Evolutionary conservation across 2,113 vertebrate species (phyloP), one percentile per base, ranked within the genome.

Genomic region (Axis porcinus): DNA sequence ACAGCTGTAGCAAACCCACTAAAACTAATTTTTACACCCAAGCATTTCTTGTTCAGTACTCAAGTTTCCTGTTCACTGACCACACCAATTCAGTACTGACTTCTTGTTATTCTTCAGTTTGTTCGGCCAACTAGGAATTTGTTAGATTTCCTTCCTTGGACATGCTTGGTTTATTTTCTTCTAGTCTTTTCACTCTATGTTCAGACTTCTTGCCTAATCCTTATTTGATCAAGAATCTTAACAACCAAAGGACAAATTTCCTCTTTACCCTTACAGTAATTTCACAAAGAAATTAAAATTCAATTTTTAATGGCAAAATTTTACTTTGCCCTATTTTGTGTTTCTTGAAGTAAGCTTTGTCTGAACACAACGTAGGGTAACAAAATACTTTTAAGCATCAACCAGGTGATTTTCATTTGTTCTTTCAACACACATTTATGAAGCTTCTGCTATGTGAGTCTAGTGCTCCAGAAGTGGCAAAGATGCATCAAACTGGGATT

Each of bases 1-100:
- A 62, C n/a, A 83, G 33, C 21, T 64, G 21, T 30, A 70, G 47
- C 43, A 93, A 90, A 93, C 14, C 43, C 17, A 50, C 36, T 62
- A 45, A 87, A 95, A 89, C 10, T 93, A 47, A 54, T 40, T 93
- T 93, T 86, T 79, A 94, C 8, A 78, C 30, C 33, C 33, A 93
- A 28, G 17, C 11, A 83, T 60, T 84, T 88, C 70, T 74, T 79
- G 74, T 52, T 93, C 55, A 95, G 3, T 79, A 40, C 27, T 67
- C 79, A 76, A 52, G 30, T 84, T 97, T 96, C 95, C 74, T 84
- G 86, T 82, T 96, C 93, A 89, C 86, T 96, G 92, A 60, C 45
- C 78, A 58, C 19, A 45, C 67, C 17, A 12, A 89, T 84, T 96
- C 97, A 96, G 43, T 57, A 50, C 54, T 58, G 74, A 64, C 78